A percentile compares a stretch with the other conserved stretches of the same genome.
Evolutionary conservation across 2,888 invertebrate species (phyloP).

Genomic region (Pyrochroa serraticornis): DNA sequence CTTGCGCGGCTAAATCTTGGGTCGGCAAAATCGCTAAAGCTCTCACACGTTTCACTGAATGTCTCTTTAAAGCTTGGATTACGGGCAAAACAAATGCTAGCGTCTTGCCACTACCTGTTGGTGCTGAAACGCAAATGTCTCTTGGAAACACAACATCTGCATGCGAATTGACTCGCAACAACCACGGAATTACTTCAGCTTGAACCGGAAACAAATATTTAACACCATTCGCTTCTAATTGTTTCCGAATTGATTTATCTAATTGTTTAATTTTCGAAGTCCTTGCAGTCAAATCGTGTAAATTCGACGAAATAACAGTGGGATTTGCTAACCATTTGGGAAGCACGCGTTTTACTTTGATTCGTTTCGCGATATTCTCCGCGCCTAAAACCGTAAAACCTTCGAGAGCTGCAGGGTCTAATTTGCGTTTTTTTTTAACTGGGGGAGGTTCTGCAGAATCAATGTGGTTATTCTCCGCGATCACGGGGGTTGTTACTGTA

Average conservation of each 20-base stretch:
- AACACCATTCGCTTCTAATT: slow-evolving; percentile 73
- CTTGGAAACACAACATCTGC: slow-evolving; percentile 73
- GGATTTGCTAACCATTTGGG: slow-evolving; percentile 90
- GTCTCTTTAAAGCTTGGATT: slow-evolving; percentile 66
- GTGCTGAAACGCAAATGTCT: slow-evolving; percentile 95
- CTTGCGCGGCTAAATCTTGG: slow-evolving; percentile 88
- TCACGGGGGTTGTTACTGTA: slow-evolving; percentile 1
- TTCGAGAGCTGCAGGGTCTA: slow-evolving; percentile 49
- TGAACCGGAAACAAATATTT: slow-evolving; percentile 86
- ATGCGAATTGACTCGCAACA: slow-evolving; percentile 68
- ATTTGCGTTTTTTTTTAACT: slow-evolving; percentile 39
- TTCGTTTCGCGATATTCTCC: slow-evolving; percentile 64
- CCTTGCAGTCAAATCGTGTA: slow-evolving; percentile 63
- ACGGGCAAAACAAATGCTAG: slow-evolving; percentile 92
- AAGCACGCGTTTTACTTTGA: slow-evolving; percentile 74
- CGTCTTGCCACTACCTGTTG: slow-evolving; percentile 98
- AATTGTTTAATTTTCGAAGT: slow-evolving; percentile 67
- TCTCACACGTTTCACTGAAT: slow-evolving; percentile 63
- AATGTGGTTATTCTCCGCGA: not conserved
- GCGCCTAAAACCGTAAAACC: slow-evolving; percentile 73
- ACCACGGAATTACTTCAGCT: slow-evolving; percentile 76
- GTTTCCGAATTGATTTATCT: slow-evolving; percentile 66
- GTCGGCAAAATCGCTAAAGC: slow-evolving; percentile 94
- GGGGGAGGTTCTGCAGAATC: slow-evolving; percentile 14
- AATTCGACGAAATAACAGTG: slow-evolving; percentile 74